These are phyloP conservation scores for Samia ricini DNA, from an alignment of 1,140 invertebrate genomes.

Conservation along the genomic window DNA sequence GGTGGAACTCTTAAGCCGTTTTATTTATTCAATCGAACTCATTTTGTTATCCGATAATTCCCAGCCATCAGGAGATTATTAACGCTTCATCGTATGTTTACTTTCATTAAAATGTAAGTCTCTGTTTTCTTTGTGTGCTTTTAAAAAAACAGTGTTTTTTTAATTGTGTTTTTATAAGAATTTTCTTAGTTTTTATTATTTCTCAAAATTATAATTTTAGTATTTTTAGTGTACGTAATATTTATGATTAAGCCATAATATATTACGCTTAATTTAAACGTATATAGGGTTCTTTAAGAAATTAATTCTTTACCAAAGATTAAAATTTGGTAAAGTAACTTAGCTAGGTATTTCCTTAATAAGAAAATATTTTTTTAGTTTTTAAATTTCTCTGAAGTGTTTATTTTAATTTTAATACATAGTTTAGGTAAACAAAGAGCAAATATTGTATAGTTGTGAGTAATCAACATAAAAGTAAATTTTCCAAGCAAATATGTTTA, in stretches of 20 bases:
- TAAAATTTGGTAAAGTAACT: too few relatives aligned
- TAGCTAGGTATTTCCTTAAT: not conserved
- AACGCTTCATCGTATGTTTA: not conserved
- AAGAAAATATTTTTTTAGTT: not conserved
- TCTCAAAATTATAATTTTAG: too few relatives aligned
- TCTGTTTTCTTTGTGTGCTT: not conserved
- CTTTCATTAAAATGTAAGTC: not conserved
- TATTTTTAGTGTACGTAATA: too few relatives aligned
- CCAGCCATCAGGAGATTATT: slow-evolving; percentile 3
- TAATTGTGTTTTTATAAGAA: too few relatives aligned
- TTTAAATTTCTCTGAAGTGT: not conserved
- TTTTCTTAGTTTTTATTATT: too few relatives aligned
- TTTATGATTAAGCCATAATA: too few relatives aligned
- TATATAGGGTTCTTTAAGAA: too few relatives aligned
- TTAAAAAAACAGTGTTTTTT: too few relatives aligned
- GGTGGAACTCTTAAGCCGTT: slow-evolving; percentile 45
- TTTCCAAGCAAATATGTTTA: not conserved
- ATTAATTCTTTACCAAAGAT: too few relatives aligned
- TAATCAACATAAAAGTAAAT: not conserved
- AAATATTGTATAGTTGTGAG: not conserved
- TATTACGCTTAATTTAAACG: too few relatives aligned
- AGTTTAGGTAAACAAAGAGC: not conserved
- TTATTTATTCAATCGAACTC: slow-evolving; percentile 55
- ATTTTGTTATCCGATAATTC: slow-evolving; percentile 41
- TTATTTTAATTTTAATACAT: not conserved